Base-by-base conservation (phyloP, 2,113 vertebrate species). In the Isichthys henryi region DNA sequence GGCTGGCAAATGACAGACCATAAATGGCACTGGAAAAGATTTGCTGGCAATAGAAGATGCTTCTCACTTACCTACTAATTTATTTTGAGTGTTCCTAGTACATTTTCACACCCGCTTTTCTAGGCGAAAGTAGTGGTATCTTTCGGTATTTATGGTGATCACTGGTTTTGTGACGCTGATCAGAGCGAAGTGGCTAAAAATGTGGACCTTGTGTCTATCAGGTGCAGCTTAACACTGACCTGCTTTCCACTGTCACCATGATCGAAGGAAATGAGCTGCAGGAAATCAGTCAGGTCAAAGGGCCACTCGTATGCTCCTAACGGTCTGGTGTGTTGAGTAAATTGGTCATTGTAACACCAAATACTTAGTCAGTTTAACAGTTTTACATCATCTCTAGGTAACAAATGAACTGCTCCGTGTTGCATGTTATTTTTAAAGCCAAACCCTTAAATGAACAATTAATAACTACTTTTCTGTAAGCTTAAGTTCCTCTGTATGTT, bases 221-320 rank as follows among this genome's bases (percentile, higher is more conserved):
- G 58, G 23, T 0, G 58, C 58, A 62, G 23, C 58, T 21, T 62
- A 23, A n/a, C 58, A 77, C 74, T 19, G 13, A 35, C 43, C 74
- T 15, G 70, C 10, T 43, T 15, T 27, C 48, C 83, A 50, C 10
- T 50, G 83, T 53, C n/a, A 87, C 74, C 35, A 31, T 31, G 6
- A n/a, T 84, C 56, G 45, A 90, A 85, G 27, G 58, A 49, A 86
- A 89, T 35, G 86, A 13, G 43, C 13, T 56, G 49, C 52, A 53
- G 15, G 48, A 86, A 77, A 74, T 85, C 17, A 88, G 83, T 84
- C 74, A 70, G 58, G 6, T 74, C 49, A 88, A 88, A 88, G 46
- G 19, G 21, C 13, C 43, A 88, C 43, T 27, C 45, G 11, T 48
- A 19, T 48, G 27, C 43, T 52, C 35, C 17, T 86, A 11, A 86